Evolutionary conservation across 2,113 vertebrate species (phyloP), one percentile per base, ranked within the genome.

Genomic region (Psettodes erumei): DNA sequence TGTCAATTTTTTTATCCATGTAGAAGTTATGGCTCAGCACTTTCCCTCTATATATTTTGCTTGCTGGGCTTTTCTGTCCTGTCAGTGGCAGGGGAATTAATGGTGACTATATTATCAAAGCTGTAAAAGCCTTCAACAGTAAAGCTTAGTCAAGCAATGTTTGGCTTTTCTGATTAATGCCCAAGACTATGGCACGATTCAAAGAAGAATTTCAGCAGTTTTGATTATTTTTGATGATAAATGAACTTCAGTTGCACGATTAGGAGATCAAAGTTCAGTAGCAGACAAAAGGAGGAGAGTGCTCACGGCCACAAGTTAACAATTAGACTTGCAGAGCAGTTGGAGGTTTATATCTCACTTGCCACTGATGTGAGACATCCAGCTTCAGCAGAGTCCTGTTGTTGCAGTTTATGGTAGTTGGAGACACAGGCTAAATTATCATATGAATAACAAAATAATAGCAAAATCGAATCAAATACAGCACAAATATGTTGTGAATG

Each of bases 321-420:
- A 4, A 72, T 77, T 50, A 73, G 35, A 55, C 59, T 2, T 6
- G n/a, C 33, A 33, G 45, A 62, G 12, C 47, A 56, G 42, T 8
- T n/a, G n/a, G 15, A 73, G 68, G 70, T 74, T 38, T 11, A 66
- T 79, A 37, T 77, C 81, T 92, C 72, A 95, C 95, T 91, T 94
- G 83, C 85, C 87, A 65, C 88, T 91, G 40, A 86, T 82, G 30
- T 85, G 1, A 95, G 87, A 8, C 75, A 80, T 21, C 86, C 87
- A 21, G 95, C 95, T 72, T 86, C 83, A 38, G 79, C 11, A 0
- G 93, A 92, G 33, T 95, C 86, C 4, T 59, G 64, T 18, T 83
- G 64, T 45, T 59, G 51, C 43, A 94, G 87, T 1, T 2, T 43
- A 84, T 94, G 94, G 82, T 91, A 95, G 0, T 32, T 27, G 71